Conservation (phyloP, 2,888 invertebrate species). For the Drosophila quinaria region DNA sequence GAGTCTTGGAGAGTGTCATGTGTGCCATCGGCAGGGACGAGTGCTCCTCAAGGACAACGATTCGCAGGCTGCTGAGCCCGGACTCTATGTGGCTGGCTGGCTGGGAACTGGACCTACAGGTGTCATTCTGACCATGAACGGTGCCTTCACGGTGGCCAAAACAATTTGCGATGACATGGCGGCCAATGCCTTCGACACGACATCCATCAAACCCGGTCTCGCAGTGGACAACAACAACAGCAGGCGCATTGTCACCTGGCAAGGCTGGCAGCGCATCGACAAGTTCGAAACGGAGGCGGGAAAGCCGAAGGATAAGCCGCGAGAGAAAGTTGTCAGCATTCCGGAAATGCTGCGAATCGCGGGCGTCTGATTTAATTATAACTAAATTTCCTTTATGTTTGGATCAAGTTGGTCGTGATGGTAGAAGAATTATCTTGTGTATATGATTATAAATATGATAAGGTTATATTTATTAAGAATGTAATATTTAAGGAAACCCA, state of each 20-base stretch:
- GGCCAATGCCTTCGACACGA: slow-evolving; percentile 68
- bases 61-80: slow-evolving; percentile 86
- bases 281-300: slow-evolving; percentile 90
- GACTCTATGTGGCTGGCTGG: slow-evolving; percentile 96
- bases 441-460: slow-evolving; percentile 36
- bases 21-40: slow-evolving; percentile 86
- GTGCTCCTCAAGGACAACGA: slow-evolving; percentile 83
- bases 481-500: neutral
- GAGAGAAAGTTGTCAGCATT: slow-evolving; percentile 93
- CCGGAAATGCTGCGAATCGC: slow-evolving; percentile 90
- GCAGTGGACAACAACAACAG: slow-evolving; percentile 86
- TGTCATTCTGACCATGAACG: too few species aligned
- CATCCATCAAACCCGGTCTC: slow-evolving; percentile 88
- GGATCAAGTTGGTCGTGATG: slow-evolving; percentile 15
- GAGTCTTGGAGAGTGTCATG: slow-evolving; percentile 88
- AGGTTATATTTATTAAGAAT: neutral
- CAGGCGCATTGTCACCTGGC: slow-evolving; percentile 90
- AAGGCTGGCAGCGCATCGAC: slow-evolving; percentile 94
- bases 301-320: slow-evolving; percentile 90
- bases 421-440: slow-evolving; percentile 8
- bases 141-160: too few species aligned
- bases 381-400: neutral
- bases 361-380: slow-evolving; percentile 60
- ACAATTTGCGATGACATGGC: too few species aligned
- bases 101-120: too few species aligned